Percentiles rank a stretch among this genome's conserved stretches.
phyloP scores from a whole-genome alignment of 2,113 vertebrate species.

The Hyperoodon ampullatus region DNA sequence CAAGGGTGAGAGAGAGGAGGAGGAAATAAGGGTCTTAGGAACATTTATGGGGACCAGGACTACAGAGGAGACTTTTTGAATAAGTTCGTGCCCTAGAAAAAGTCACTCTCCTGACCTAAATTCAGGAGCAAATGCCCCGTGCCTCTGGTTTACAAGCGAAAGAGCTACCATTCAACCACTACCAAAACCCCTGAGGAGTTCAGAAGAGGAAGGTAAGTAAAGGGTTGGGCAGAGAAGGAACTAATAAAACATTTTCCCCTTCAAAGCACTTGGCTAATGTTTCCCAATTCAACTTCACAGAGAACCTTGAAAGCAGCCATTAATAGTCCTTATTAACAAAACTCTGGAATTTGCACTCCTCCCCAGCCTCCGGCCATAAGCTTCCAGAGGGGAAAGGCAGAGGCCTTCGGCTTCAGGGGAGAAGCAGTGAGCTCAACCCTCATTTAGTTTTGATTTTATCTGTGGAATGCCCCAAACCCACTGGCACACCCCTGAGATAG shows the following conservation, averaged over 20 bases:
- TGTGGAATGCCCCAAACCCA: not conserved
- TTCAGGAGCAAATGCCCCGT: not conserved
- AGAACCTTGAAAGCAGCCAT: not conserved
- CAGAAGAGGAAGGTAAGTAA: not conserved
- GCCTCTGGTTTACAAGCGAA: not conserved
- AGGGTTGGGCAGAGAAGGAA: conserved; percentile 30
- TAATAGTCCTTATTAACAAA: conserved; percentile 16
- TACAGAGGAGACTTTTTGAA: not conserved
- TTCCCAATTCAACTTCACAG: conserved; percentile 26
- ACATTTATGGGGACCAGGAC: not conserved
- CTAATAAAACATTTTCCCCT: conserved; percentile 26
- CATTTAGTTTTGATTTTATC: conserved; percentile 1
- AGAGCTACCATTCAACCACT: not conserved
- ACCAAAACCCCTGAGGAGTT: not conserved
- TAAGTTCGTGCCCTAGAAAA: not conserved
- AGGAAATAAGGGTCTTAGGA: not conserved
- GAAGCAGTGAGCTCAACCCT: not conserved
- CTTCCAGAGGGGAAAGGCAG: not conserved
- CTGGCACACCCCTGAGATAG: not conserved
- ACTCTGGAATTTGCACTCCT: conserved; percentile 36
- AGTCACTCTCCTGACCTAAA: not conserved
- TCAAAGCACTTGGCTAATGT: not conserved
- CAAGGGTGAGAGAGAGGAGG: not conserved
- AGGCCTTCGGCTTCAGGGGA: not conserved
- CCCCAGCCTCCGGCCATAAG: not conserved